Evolutionary conservation across 2,797 vertebrate genomes (phyloP).

Genomic region (Cirrhinus mrigala): DNA sequence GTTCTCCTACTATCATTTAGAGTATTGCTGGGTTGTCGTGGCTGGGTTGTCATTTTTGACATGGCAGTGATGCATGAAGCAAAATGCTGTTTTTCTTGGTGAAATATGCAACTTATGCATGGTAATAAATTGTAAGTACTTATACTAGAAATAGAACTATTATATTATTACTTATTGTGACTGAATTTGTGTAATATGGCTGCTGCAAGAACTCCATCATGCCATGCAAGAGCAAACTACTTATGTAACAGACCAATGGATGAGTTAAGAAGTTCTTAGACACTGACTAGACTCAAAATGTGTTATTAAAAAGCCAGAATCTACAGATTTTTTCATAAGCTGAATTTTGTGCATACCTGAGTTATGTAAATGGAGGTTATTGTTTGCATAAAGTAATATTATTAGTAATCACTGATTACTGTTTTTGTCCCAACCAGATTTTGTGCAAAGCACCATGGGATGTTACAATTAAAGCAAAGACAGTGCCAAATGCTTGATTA

Average conservation of each 20-base stretch:
- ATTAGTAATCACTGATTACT: neutral
- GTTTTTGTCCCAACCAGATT: neutral
- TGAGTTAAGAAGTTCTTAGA: neutral
- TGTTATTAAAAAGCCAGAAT: neutral
- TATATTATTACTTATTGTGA: neutral
- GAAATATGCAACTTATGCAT: neutral
- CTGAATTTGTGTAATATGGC: neutral
- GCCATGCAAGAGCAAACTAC: neutral
- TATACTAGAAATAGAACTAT: neutral
- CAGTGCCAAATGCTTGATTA: neutral
- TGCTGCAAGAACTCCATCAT: neutral
- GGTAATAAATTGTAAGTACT: neutral
- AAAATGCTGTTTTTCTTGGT: neutral
- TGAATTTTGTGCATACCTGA: neutral
- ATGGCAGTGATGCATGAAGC: no score
- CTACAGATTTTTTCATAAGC: no score
- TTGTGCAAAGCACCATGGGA: neutral
- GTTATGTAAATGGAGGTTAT: neutral
- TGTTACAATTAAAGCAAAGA: neutral
- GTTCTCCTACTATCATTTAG: no score
- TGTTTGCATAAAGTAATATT: neutral
- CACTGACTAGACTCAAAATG: neutral
- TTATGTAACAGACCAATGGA: neutral
- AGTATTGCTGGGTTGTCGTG: no score
- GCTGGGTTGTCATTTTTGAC: no score